phyloP scores from a whole-genome alignment of 2,113 vertebrate species.

The Saguinus midas region DNA sequence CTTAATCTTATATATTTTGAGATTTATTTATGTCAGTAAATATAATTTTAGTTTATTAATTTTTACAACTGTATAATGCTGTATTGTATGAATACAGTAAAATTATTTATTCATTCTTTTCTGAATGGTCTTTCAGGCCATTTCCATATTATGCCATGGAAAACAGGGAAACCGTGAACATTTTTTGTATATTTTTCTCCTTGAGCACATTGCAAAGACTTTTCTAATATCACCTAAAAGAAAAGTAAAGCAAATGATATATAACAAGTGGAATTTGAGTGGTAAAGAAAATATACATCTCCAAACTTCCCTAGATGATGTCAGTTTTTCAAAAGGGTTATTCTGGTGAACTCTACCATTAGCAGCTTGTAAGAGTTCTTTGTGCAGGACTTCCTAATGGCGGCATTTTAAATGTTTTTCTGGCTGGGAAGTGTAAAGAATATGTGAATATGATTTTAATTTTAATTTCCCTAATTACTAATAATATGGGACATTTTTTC shows the following conservation, averaged over 20 bases:
- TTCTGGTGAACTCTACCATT: not conserved
- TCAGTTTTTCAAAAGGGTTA: not conserved
- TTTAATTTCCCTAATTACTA: not conserved
- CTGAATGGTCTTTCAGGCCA: not conserved
- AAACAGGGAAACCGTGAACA: not conserved
- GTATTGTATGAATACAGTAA: not conserved
- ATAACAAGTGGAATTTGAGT: not conserved
- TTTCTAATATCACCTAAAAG: not conserved
- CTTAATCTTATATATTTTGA: not conserved
- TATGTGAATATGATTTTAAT: not conserved
- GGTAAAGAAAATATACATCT: not conserved
- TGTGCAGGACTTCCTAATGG: not conserved
- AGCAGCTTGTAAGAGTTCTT: not conserved
- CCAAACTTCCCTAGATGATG: not conserved
- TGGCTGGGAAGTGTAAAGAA: not conserved
- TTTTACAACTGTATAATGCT: not conserved
- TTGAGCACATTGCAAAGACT: not conserved
- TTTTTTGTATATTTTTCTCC: not conserved
- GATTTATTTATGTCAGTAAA: conserved; percentile 1
- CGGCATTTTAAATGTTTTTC: not conserved
- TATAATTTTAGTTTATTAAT: conserved; percentile 33
- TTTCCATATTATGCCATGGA: conserved; percentile 21
- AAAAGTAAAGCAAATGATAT: not conserved
- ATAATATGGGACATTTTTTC: not conserved
- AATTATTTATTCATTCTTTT: conserved; percentile 30